Conservation (phyloP, 1,140 invertebrate genomes). For the Apis mellifera region DNA sequence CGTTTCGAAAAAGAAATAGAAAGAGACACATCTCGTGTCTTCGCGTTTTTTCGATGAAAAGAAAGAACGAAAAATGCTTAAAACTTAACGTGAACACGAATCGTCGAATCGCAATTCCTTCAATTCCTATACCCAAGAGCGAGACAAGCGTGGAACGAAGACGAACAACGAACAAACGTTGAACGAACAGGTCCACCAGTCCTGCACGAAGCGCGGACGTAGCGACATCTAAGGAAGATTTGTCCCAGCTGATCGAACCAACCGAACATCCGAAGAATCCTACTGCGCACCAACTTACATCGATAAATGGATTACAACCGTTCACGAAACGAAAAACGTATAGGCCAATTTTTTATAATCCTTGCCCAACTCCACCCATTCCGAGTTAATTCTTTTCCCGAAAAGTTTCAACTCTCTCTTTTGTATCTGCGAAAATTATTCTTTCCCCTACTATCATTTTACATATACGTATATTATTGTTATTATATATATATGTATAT, state of each 20-base stretch:
- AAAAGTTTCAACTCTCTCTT: no score
- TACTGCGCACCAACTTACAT: constrained; percentile 59
- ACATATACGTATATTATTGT: neutral
- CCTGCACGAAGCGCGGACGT: constrained; percentile 68
- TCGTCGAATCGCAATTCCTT: constrained; percentile 6
- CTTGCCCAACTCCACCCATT: constrained; percentile 68
- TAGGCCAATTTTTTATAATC: constrained; percentile 77
- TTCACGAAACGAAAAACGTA: constrained; percentile 77
- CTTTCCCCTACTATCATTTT: neutral
- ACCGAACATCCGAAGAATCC: constrained; percentile 64
- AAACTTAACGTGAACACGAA: neutral
- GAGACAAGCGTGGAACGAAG: constrained; percentile 11
- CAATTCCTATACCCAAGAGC: neutral
- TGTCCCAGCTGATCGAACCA: constrained; percentile 62
- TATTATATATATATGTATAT: constrained; percentile 26
- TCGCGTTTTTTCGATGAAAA: neutral
- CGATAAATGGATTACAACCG: constrained; percentile 72
- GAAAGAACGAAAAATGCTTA: neutral
- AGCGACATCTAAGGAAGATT: constrained; percentile 67
- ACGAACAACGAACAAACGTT: constrained; percentile 64
- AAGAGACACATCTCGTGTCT: neutral
- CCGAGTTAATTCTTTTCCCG: constrained; percentile 54
- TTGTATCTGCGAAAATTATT: neutral
- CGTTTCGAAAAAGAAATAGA: neutral
- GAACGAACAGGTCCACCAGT: constrained; percentile 68